phyloP scores from a whole-genome alignment of 2,888 invertebrate species.

The Dryobota labecula region DNA sequence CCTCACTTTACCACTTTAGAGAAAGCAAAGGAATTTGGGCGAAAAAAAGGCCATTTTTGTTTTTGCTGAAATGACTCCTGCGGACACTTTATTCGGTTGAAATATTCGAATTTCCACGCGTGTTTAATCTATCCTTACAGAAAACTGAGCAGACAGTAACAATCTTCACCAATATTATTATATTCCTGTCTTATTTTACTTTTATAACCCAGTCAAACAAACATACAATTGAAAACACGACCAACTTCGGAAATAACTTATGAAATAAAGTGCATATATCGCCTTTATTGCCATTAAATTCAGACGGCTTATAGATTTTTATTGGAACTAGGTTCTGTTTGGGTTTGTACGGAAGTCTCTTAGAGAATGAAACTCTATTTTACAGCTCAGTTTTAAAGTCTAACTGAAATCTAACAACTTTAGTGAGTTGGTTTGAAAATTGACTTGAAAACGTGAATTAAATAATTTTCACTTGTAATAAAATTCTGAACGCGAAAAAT shows the following conservation, averaged over 20 bases:
- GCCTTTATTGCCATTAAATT: slow-evolving; percentile 37
- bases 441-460: background rate
- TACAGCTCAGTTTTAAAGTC: background rate
- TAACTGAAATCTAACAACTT: background rate
- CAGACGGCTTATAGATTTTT: slow-evolving; percentile 32
- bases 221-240: background rate
- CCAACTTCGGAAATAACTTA: slow-evolving; percentile 38
- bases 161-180: background rate
- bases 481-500: background rate
- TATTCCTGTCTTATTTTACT: slow-evolving; percentile 2
- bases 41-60: no score
- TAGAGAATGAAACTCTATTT: slow-evolving; percentile 13
- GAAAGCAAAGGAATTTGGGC: no score
- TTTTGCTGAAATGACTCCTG: no score
- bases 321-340: slow-evolving; percentile 38
- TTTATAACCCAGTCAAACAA: background rate
- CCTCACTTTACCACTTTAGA: background rate
- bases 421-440: background rate
- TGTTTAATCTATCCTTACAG: background rate
- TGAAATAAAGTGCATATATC: slow-evolving; percentile 44
- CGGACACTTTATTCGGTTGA: background rate
- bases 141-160: background rate
- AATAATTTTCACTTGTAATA: background rate
- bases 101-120: background rate
- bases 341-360: slow-evolving; percentile 19